These are phyloP conservation scores for Carassius gibelio DNA, from an alignment of 2,113 vertebrate genomes.

Conservation along the genomic window DNA sequence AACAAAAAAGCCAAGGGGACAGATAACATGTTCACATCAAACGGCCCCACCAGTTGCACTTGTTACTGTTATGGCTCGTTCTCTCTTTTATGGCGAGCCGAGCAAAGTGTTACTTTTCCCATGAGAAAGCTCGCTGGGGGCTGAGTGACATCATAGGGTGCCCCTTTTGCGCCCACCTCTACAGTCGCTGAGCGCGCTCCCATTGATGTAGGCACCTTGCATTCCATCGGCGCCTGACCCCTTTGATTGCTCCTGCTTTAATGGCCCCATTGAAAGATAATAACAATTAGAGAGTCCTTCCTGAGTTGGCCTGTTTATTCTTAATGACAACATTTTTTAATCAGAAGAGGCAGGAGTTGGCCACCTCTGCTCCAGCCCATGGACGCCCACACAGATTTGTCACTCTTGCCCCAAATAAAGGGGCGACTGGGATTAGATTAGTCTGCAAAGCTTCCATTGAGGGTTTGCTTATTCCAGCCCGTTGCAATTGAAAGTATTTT, in stretches of 20 bases:
- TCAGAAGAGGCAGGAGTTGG: slow-evolving; percentile 57
- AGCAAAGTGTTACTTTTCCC: slow-evolving; percentile 82
- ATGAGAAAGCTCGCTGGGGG: slow-evolving; percentile 73
- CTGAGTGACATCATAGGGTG: slow-evolving; percentile 59
- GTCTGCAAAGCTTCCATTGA: neutral
- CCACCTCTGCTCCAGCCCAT: slow-evolving; percentile 48
- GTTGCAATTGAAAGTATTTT: neutral
- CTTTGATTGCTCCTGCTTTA: slow-evolving; percentile 58
- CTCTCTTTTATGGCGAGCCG: slow-evolving; percentile 69
- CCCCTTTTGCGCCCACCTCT: slow-evolving; percentile 54
- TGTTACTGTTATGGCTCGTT: slow-evolving; percentile 69
- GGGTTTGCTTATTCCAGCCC: neutral
- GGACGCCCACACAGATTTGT: neutral
- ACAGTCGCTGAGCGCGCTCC: slow-evolving; percentile 42
- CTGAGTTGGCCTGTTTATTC: slow-evolving; percentile 48
- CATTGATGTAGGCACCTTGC: slow-evolving; percentile 61
- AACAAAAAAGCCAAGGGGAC: slow-evolving; percentile 70
- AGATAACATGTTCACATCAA: slow-evolving; percentile 76
- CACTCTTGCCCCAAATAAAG: neutral
- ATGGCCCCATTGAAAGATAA: slow-evolving; percentile 56
- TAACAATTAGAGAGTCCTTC: slow-evolving; percentile 54
- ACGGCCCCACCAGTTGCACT: slow-evolving; percentile 67
- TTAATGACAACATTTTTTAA: slow-evolving; percentile 58
- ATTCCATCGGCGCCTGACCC: slow-evolving; percentile 31
- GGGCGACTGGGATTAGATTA: neutral